These are phyloP conservation scores for Anguilla japonica DNA, from an alignment of 2,113 vertebrate genomes.

Conservation along the genomic window DNA sequence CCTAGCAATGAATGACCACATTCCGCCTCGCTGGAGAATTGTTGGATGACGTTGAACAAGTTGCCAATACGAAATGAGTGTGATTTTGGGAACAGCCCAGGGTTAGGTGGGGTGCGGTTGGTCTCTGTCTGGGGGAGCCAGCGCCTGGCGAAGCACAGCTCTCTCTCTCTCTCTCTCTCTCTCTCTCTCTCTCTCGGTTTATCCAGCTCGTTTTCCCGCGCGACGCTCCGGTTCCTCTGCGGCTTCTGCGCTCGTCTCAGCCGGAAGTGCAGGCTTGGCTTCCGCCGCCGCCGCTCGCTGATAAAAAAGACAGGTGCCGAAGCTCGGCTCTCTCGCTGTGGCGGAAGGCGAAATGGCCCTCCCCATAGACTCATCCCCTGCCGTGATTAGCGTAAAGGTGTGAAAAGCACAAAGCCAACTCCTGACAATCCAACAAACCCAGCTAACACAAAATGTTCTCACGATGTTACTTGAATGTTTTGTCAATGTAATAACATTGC, in stretches of 20 bases:
- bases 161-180: not conserved
- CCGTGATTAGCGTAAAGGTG: not conserved
- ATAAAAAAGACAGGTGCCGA: not conserved
- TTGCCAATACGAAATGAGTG: not conserved
- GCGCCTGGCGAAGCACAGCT: not conserved
- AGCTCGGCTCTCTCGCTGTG: not conserved
- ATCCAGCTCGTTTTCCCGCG: not conserved
- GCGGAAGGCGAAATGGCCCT: not conserved
- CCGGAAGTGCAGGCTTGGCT: not conserved
- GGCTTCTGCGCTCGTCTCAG: not conserved
- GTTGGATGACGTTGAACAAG: not conserved
- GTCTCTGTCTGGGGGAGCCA: not conserved
- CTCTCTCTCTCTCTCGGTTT: not conserved
- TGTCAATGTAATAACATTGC: no score
- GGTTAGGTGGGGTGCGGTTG: not conserved
- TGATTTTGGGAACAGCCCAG: not conserved
- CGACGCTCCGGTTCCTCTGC: not conserved
- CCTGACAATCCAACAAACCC: not conserved
- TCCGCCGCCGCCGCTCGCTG: not conserved
- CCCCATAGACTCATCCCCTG: not conserved
- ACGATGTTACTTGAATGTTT: no score
- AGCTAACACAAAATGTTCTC: no score
- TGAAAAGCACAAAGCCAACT: not conserved
- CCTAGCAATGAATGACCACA: no score
- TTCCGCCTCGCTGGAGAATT: not conserved